Conservation (phyloP, 2,888 invertebrate species). For the Pandemis cinnamomeana region DNA sequence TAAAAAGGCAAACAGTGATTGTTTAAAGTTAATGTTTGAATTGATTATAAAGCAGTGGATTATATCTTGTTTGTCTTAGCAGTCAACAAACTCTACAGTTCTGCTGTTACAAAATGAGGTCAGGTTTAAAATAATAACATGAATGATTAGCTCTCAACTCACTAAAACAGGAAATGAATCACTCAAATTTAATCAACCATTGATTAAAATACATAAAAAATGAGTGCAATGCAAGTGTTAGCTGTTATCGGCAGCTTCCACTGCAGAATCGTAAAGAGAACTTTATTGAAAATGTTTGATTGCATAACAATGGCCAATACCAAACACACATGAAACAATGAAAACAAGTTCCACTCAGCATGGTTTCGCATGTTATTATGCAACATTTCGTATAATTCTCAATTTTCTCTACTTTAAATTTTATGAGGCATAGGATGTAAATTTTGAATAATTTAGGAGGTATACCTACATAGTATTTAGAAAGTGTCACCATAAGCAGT, state of each 20-base stretch:
- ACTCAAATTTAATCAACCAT: conserved; percentile 65
- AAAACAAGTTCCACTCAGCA: conserved; percentile 62
- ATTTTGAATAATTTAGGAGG: conserved; percentile 31
- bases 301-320: conserved; percentile 77
- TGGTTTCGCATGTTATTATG: conserved; percentile 54
- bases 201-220: conserved; percentile 66
- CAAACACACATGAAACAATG: conserved; percentile 72
- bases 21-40: not conserved
- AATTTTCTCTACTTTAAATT: conserved; percentile 51
- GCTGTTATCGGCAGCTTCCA: conserved; percentile 67
- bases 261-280: conserved; percentile 71
- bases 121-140: conserved; percentile 3
- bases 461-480: conserved; percentile 21
- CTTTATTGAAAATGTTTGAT: conserved; percentile 81
- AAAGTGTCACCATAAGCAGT: conserved; percentile 37
- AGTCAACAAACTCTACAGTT: not conserved
- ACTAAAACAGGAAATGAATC: conserved; percentile 62
- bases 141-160: conserved; percentile 19
- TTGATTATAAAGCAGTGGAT: not conserved
- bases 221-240: conserved; percentile 54
- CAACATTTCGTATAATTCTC: conserved; percentile 51
- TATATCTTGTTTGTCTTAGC: not conserved
- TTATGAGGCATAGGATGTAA: conserved; percentile 33
- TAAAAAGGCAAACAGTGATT: not conserved
- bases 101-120: conserved; percentile 1